These are phyloP conservation scores for Drosophila prosaltans DNA, from an alignment of 1,140 invertebrate species.

Conservation along the genomic window DNA sequence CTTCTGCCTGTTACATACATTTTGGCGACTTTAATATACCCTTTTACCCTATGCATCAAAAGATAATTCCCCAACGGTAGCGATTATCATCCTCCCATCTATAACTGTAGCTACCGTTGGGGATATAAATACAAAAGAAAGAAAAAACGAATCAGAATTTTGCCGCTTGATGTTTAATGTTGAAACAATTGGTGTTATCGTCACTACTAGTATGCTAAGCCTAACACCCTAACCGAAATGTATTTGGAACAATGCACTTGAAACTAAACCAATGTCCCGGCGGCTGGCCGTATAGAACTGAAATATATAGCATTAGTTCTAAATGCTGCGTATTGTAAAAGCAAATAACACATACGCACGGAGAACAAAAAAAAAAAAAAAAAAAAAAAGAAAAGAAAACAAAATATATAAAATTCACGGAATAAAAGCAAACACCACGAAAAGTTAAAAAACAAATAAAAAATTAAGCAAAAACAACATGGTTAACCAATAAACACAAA, in stretches of 20 bases:
- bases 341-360: not conserved
- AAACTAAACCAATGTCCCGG: slow-evolving; percentile 3
- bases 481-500: not conserved
- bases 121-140: not conserved
- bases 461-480: not conserved
- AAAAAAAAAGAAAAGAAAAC: not conserved
- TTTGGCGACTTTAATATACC: too few relatives aligned
- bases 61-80: slow-evolving; percentile 22
- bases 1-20: too few relatives aligned
- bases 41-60: too few relatives aligned
- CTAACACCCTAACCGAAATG: not conserved
- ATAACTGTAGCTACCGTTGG: not conserved
- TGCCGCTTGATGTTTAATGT: not conserved
- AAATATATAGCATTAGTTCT: not conserved
- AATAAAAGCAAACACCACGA: not conserved
- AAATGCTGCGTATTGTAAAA: not conserved
- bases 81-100: slow-evolving; percentile 9
- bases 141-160: not conserved
- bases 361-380: not conserved
- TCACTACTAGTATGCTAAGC: not conserved
- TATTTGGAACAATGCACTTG: not conserved
- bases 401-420: too few relatives aligned
- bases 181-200: not conserved
- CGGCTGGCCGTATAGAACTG: slow-evolving; percentile 9
- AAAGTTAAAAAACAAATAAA: not conserved